phyloP scores from a whole-genome alignment of 2,888 invertebrate species.

The Anthophora plumipes region DNA sequence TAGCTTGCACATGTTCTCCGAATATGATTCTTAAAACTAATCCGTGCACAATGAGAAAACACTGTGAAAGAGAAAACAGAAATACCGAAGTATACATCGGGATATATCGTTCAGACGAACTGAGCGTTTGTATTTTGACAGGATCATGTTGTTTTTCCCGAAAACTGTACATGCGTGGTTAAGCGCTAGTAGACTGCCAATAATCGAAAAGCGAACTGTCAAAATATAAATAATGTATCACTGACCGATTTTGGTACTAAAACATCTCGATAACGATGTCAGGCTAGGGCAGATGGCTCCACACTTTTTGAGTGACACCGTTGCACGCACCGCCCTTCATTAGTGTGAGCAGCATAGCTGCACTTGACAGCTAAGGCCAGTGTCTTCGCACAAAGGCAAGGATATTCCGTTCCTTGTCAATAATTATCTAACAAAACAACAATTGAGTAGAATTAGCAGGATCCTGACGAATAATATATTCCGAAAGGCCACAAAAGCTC shows the following conservation, averaged over 20 bases:
- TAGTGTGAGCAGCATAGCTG: conserved; percentile 68
- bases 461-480: not conserved
- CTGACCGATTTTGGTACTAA: conserved; percentile 58
- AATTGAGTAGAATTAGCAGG: conserved; percentile 26
- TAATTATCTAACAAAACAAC: conserved; percentile 62
- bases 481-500: conserved; percentile 40
- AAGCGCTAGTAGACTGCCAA: not conserved
- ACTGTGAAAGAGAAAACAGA: not conserved
- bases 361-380: conserved; percentile 75
- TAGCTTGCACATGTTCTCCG: no score
- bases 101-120: not conserved
- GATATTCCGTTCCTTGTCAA: conserved; percentile 56
- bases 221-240: conserved; percentile 53
- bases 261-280: conserved; percentile 58
- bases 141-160: not conserved
- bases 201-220: conserved; percentile 2
- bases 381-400: conserved; percentile 72
- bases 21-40: not conserved
- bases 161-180: not conserved
- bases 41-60: not conserved
- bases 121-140: not conserved
- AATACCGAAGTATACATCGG: not conserved
- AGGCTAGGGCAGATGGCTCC: conserved; percentile 67
- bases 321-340: conserved; percentile 72
- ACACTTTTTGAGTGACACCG: conserved; percentile 64